phyloP scores from a whole-genome alignment of 2,888 invertebrate species.

The Parasteatoda lunata region DNA sequence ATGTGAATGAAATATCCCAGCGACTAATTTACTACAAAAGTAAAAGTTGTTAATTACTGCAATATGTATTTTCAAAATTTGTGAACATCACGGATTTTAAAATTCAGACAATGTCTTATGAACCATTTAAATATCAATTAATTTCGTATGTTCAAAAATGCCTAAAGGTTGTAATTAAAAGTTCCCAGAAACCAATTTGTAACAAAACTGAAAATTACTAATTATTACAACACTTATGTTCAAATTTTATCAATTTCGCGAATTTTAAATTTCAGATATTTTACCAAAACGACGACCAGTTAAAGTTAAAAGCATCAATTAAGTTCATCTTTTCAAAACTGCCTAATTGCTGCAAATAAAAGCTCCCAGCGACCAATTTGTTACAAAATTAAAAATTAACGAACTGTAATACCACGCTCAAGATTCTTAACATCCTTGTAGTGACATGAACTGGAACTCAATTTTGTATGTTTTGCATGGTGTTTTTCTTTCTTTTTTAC shows the following conservation, averaged over 20 bases:
- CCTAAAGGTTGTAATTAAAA: too few relatives aligned
- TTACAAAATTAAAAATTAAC: background rate
- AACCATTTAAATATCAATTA: too few relatives aligned
- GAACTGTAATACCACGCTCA: background rate
- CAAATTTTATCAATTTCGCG: background rate
- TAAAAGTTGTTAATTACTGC: too few relatives aligned
- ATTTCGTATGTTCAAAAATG: too few relatives aligned
- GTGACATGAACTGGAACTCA: constrained; percentile 54
- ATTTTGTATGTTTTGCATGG: constrained; percentile 10
- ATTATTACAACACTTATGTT: too few relatives aligned
- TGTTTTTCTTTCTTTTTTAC: constrained; percentile 8
- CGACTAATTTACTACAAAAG: too few relatives aligned
- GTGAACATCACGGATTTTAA: too few relatives aligned
- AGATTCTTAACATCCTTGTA: constrained; percentile 30
- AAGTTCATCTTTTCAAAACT: background rate
- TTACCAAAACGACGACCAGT: background rate
- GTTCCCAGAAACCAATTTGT: too few relatives aligned
- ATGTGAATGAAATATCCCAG: too few relatives aligned
- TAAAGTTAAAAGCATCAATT: background rate
- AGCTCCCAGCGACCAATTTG: background rate
- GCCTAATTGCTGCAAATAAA: background rate
- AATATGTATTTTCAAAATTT: too few relatives aligned
- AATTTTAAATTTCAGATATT: background rate
- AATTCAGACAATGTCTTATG: too few relatives aligned
- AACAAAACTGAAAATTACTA: too few relatives aligned